Percentiles rank a stretch among this genome's conserved stretches.
Evolutionary conservation across 2,888 invertebrate species (phyloP).

Genomic region (Notodonta ziczac): DNA sequence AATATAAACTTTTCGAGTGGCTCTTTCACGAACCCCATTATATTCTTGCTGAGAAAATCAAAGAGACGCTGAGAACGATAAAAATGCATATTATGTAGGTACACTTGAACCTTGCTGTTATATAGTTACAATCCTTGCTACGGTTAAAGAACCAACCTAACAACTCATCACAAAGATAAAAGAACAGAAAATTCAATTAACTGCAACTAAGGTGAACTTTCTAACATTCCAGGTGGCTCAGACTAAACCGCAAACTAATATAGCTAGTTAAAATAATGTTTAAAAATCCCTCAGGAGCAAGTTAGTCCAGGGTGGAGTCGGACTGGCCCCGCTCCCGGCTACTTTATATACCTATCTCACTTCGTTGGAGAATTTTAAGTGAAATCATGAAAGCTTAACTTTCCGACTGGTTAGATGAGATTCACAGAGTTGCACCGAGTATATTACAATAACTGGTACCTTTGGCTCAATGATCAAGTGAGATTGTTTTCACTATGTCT

Average conservation of each 20-base stretch:
- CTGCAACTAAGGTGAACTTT: constrained; percentile 6
- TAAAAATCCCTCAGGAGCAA: constrained; percentile 11
- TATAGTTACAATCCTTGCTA: no score
- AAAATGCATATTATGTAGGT: no score
- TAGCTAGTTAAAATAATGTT: constrained; percentile 21
- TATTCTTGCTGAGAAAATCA: no score
- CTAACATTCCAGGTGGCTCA: constrained; percentile 9
- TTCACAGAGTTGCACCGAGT: constrained; percentile 3
- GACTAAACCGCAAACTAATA: constrained; percentile 14
- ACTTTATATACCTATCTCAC: constrained; percentile 27
- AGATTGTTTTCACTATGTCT: no score
- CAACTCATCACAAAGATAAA: background rate
- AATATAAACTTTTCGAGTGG: no score
- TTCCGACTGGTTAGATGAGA: constrained; percentile 39
- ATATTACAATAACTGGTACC: no score
- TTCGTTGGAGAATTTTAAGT: constrained; percentile 37
- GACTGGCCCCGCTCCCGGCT: constrained; percentile 26
- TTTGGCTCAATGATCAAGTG: no score
- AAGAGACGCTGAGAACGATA: no score
- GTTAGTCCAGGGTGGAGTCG: constrained; percentile 10
- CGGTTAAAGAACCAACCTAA: background rate
- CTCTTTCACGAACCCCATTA: no score
- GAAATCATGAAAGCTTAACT: constrained; percentile 44
- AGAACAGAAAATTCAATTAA: background rate
- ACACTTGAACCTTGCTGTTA: no score